phyloP scores from a whole-genome alignment of 2,797 vertebrate species.

The Cynopterus sphinx region DNA sequence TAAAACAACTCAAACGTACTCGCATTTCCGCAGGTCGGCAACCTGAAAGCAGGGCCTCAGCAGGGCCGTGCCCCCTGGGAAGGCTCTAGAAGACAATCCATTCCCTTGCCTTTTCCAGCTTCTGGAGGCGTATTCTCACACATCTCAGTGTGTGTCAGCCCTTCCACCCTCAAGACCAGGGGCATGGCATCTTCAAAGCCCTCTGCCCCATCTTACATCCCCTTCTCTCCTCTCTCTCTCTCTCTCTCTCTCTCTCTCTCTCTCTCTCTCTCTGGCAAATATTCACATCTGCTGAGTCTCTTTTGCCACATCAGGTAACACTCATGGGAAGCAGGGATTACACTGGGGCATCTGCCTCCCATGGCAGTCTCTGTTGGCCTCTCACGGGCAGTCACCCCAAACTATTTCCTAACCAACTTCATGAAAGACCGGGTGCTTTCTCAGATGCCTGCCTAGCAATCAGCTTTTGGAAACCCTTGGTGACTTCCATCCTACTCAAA shows the following conservation, averaged over 20 bases:
- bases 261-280: too few species aligned
- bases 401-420: not conserved
- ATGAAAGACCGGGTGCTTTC: not conserved
- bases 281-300: not conserved
- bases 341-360: not conserved
- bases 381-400: not conserved
- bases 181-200: not conserved
- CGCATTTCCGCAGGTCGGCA: not conserved
- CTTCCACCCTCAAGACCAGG: not conserved
- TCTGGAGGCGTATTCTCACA: not conserved
- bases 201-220: accelerated
- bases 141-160: accelerated
- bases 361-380: not conserved
- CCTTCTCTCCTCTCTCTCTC: not conserved
- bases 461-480: not conserved
- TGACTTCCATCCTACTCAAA: not conserved
- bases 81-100: not conserved
- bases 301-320: not conserved
- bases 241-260: too few species aligned
- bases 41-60: not conserved
- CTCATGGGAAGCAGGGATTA: too few species aligned
- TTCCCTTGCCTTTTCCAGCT: not conserved
- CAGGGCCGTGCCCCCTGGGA: too few species aligned
- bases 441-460: not conserved
- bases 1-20: not conserved